Conservation (phyloP, 2,888 invertebrate species). For the Eupithecia centaureata region DNA sequence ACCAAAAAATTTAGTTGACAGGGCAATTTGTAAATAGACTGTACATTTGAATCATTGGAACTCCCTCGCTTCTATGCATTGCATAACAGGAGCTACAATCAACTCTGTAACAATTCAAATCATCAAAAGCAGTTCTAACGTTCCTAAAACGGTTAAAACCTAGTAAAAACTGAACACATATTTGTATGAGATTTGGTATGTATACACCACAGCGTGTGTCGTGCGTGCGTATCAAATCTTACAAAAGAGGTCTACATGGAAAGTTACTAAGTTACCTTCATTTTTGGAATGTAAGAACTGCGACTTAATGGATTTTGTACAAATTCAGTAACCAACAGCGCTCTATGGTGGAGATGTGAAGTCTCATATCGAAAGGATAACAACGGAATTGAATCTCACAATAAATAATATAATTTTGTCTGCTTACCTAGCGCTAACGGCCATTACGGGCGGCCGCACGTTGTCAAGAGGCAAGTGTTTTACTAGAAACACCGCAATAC, state of each 20-base stretch:
- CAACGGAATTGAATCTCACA: conserved; percentile 25
- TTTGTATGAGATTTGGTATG: not conserved
- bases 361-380: conserved; percentile 16
- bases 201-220: not conserved
- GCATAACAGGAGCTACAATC: conserved; percentile 27
- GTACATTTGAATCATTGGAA: conserved; percentile 42
- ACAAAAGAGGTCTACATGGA: not conserved
- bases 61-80: conserved; percentile 45
- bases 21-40: conserved; percentile 54
- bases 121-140: not conserved
- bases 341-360: conserved; percentile 7
- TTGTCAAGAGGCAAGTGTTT: conserved; percentile 85
- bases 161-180: not conserved
- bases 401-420: conserved; percentile 71
- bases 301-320: conserved; percentile 13
- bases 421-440: conserved; percentile 82
- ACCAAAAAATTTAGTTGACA: conserved; percentile 55
- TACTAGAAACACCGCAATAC: conserved; percentile 79
- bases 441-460: conserved; percentile 82
- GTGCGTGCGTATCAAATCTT: not conserved
- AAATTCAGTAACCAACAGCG: conserved; percentile 15
- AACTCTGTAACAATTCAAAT: not conserved
- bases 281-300: not conserved
- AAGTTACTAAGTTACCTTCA: not conserved
- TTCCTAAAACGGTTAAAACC: not conserved